phyloP scores from a whole-genome alignment of 1,140 invertebrate genomes.

The Drosophila rufa region DNA sequence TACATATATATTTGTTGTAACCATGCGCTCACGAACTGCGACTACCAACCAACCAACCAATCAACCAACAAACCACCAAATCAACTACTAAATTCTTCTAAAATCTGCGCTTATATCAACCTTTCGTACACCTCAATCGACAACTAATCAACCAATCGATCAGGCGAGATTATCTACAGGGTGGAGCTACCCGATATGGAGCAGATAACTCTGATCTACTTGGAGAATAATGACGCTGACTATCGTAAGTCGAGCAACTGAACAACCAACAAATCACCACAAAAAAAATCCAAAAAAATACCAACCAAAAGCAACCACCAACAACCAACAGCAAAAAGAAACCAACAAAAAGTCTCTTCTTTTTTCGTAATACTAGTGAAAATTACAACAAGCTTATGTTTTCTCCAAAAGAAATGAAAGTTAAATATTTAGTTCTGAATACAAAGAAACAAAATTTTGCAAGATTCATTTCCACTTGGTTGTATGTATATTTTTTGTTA shows the following conservation, averaged over 20 bases:
- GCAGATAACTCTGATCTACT: constrained; percentile 95
- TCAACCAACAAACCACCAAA: constrained; percentile 35
- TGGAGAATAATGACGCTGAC: constrained; percentile 91
- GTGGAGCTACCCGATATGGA: constrained; percentile 95
- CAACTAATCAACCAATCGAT: constrained; percentile 63
- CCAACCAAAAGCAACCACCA: constrained; percentile 53
- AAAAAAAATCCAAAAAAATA: constrained; percentile 26
- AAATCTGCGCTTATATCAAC: constrained; percentile 54
- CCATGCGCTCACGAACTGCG: constrained; percentile 68
- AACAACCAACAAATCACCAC: constrained; percentile 70
- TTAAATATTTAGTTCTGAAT: constrained; percentile 54
- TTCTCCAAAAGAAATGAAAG: constrained; percentile 47
- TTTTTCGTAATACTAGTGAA: constrained; percentile 44
- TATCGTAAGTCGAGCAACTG: constrained; percentile 89
- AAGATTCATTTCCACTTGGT: constrained; percentile 41
- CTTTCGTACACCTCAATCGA: constrained; percentile 42
- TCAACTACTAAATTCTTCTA: constrained; percentile 66
- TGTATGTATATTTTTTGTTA: constrained; percentile 44
- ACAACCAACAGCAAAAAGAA: constrained; percentile 53
- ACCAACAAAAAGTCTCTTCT: constrained; percentile 29
- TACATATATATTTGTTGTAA: constrained; percentile 69
- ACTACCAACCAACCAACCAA: constrained; percentile 51
- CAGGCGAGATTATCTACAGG: constrained; percentile 94
- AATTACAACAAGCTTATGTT: constrained; percentile 40
- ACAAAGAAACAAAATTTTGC: constrained; percentile 47